Conservation (phyloP, 1,140 invertebrate species). For the Heliothis subflexa region DNA sequence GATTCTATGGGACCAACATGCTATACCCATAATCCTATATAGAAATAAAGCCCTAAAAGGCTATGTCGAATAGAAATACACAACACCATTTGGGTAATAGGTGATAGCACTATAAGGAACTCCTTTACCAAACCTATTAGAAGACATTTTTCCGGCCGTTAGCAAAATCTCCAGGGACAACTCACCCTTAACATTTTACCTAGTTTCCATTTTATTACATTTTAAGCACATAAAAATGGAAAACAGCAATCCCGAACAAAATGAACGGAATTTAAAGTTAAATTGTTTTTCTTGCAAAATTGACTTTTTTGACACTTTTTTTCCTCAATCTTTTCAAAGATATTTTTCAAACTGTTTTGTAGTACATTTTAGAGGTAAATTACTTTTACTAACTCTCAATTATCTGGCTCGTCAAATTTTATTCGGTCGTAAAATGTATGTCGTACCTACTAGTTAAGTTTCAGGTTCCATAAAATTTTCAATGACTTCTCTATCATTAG, state of each 20-base stretch:
- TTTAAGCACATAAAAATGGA: slow-evolving; percentile 33
- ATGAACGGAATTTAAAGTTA: slow-evolving; percentile 29
- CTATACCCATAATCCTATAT: too few species aligned
- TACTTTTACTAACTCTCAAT: background rate
- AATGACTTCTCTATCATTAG: slow-evolving; percentile 4
- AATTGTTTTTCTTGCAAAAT: slow-evolving; percentile 33
- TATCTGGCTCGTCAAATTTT: background rate
- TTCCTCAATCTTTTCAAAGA: background rate
- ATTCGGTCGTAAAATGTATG: too few species aligned
- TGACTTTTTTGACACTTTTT: slow-evolving; percentile 15
- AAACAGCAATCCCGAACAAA: slow-evolving; percentile 15
- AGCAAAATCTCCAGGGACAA: background rate
- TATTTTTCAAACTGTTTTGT: background rate
- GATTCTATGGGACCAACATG: too few species aligned
- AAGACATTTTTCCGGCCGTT: background rate
- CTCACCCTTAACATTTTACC: background rate
- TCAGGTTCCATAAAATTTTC: background rate
- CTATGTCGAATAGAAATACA: too few species aligned
- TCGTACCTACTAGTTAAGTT: background rate
- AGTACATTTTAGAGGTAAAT: background rate
- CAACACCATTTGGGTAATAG: too few species aligned
- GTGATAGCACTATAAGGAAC: background rate
- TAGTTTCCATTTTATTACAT: slow-evolving; percentile 28
- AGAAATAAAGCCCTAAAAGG: too few species aligned
- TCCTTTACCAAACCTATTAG: background rate